phyloP scores from a whole-genome alignment of 23 tunicate species.

The Halocynthia roretzi region DNA sequence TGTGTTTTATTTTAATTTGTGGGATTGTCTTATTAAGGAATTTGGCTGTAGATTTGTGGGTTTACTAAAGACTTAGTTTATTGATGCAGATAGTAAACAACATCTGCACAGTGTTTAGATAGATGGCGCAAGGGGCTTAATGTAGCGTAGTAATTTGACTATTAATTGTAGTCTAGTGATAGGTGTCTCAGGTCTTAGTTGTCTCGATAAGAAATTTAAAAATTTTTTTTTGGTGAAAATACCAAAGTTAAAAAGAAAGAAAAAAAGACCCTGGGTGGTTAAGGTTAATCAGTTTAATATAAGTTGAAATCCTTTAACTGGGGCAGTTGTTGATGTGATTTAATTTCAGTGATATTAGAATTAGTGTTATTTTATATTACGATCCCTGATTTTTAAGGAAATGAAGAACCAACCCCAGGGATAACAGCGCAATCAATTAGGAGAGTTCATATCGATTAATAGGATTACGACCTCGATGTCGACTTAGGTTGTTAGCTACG shows the following conservation, averaged over 20 bases:
- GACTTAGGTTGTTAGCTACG: constrained; percentile 5
- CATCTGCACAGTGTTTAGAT: not conserved
- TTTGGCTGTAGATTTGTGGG: not conserved
- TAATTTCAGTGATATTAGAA: too few relatives aligned
- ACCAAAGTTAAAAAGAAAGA: not conserved
- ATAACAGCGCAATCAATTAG: constrained; percentile 27
- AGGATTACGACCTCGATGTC: constrained; percentile 37
- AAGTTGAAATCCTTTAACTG: constrained; percentile 8
- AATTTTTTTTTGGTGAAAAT: constrained; percentile 11
- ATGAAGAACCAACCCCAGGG: constrained; percentile 21
- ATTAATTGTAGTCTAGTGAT: too few relatives aligned
- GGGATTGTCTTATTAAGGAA: too few relatives aligned
- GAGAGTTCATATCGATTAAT: constrained; percentile 12
- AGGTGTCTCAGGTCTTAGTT: not conserved
- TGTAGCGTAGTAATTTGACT: too few relatives aligned
- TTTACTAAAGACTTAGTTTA: constrained; percentile 11
- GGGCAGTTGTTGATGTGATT: constrained; percentile 3
- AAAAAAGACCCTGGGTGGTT: constrained; percentile 32
- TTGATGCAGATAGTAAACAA: not conserved
- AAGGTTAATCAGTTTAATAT: not conserved
- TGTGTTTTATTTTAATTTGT: too few relatives aligned
- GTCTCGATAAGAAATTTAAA: not conserved
- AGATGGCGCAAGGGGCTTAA: too few relatives aligned
- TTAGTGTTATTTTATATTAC: too few relatives aligned
- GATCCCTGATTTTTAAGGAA: not conserved